These are phyloP conservation scores for Horisme vitalbata DNA, from an alignment of 2,888 invertebrate species.

Conservation along the genomic window DNA sequence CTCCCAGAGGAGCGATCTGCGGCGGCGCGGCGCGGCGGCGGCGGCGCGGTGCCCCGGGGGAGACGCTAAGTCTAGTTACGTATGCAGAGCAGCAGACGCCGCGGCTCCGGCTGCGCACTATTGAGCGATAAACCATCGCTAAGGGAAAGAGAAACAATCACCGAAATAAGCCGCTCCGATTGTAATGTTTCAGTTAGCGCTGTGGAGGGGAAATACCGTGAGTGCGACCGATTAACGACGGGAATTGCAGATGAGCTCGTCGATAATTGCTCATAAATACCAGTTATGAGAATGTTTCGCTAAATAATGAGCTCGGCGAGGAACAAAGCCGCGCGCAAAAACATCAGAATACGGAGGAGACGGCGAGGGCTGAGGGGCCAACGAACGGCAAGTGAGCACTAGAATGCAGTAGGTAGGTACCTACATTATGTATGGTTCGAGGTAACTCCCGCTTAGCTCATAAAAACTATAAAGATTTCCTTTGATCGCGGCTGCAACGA, in stretches of 20 bases:
- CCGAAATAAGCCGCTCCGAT: constrained; percentile 3
- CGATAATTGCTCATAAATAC: constrained; percentile 35
- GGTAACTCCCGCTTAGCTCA: constrained; percentile 7
- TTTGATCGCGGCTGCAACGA: constrained; percentile 15
- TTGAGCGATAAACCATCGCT: constrained; percentile 39
- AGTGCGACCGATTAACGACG: constrained; percentile 5
- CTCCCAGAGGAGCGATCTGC: constrained; percentile 16
- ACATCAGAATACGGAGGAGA: constrained; percentile 7
- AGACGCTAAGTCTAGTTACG: no score
- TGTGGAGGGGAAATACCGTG: not conserved
- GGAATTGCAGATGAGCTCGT: constrained; percentile 36
- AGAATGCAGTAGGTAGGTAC: constrained; percentile 11
- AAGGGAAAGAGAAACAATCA: constrained; percentile 2
- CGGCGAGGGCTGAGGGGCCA: not conserved
- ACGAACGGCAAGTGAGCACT: constrained; percentile 4
- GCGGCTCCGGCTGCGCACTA: constrained; percentile 6
- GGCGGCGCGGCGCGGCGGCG: constrained; percentile 7
- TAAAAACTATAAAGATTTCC: constrained; percentile 13
- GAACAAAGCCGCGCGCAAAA: constrained; percentile 29
- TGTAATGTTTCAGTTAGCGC: constrained; percentile 4
- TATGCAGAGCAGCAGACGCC: constrained; percentile 15
- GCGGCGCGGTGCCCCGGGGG: constrained; percentile 6
- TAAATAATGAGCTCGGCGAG: constrained; percentile 34
- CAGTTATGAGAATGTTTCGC: constrained; percentile 41
- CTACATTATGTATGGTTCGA: constrained; percentile 6